A percentile compares a stretch with the other conserved stretches of the same genome.
Conservation (phyloP, 2,113 vertebrate species). For the Silurus glanis region DNA sequence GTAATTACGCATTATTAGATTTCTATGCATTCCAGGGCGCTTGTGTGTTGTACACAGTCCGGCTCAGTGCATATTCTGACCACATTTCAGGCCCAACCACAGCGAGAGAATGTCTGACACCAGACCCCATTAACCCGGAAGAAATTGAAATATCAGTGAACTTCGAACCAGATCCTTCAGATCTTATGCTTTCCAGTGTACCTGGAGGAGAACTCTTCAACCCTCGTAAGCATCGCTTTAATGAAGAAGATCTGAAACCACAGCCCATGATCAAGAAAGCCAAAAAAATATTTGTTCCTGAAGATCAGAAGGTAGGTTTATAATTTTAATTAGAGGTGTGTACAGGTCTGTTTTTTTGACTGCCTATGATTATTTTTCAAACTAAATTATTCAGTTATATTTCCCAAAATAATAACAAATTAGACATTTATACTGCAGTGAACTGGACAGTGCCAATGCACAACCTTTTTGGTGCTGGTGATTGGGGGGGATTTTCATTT, state of each 20-base stretch:
- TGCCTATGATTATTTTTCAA: neutral
- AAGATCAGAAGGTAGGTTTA: conserved; percentile 88
- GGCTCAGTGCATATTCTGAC: neutral
- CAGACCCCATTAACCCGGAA: conserved; percentile 80
- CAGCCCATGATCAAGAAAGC: conserved; percentile 99
- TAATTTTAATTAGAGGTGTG: neutral
- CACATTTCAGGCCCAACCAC: conserved; percentile 70
- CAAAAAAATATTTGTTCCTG: conserved; percentile 92
- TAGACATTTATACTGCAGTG: neutral
- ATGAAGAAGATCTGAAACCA: conserved; percentile 93
- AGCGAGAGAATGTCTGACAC: conserved; percentile 74
- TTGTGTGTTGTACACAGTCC: neutral
- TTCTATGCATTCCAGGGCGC: neutral
- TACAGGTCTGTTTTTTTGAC: neutral
- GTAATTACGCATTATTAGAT: neutral
- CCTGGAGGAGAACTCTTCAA: conserved; percentile 94
- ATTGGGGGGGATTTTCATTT: neutral
- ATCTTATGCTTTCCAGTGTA: conserved; percentile 92
- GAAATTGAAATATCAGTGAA: conserved; percentile 88
- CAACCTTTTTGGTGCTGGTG: neutral
- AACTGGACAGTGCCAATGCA: neutral
- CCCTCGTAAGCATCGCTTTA: conserved; percentile 93
- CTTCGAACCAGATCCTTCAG: conserved; percentile 92
- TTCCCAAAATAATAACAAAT: neutral
- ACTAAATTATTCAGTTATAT: neutral